Evolutionary conservation across 2,888 invertebrate genomes (phyloP), one percentile per base, ranked within the genome.

Genomic region (Phyto melanocephala): DNA sequence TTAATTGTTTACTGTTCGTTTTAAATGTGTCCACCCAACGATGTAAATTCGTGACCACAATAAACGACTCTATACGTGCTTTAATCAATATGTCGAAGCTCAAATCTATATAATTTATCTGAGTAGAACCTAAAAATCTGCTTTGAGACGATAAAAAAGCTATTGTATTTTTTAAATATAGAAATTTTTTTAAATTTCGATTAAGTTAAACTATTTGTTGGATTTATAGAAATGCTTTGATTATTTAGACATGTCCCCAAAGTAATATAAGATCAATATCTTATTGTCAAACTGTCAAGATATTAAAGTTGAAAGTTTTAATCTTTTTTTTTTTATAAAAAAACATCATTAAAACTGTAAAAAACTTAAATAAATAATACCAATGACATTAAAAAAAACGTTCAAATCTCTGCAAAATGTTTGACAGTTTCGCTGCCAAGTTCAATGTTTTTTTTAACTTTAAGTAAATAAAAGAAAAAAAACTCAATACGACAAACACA

Each of bases 401-500:
- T 76, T 76, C 45, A 68, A 77, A 77, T 77, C 76, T 28, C 15
- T 60, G n/a, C 76, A 77, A 62, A 60, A 60, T 58, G 17, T 37
- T 65, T 65, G 65, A 65, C 65, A 65, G 65, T 45, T 65, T 79
- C 58, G 72, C 28, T 79, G 65, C 24, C 79, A 79, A 79, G 79
- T 79, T 79, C 72, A 79, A 60, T 79, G 72, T 20, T 79, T 65
- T 72, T 79, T 50, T 33, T 60, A 77, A 62, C 74, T 65, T 75
- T 24, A 56, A 52, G 2, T 28, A 33, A 68, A 62, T 35, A 62
- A 78, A 45, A 45, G 0, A 47, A 47, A 10, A 58, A 40, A 28
- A 65, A 42, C 40, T 56, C 28, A 80, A 45, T 40, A 11, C 45
- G 42, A 71, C 62, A 68, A 71, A 77, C 47, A 82, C 65, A 77